Conservation (phyloP, 2,113 vertebrate genomes). For the Melozone crissalis region DNA sequence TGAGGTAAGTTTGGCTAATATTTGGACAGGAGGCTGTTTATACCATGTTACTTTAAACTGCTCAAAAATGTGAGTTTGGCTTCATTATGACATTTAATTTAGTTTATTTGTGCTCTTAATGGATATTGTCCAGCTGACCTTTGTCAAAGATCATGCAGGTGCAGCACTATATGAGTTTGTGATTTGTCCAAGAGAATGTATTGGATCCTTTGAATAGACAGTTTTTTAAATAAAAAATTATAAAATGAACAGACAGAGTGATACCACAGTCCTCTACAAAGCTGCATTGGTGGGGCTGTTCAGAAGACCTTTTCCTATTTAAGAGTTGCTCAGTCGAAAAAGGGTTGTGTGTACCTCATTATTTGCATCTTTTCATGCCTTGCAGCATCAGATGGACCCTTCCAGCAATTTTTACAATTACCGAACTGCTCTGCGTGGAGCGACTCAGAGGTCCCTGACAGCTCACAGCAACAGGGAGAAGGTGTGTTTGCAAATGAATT, state of each 20-base stretch:
- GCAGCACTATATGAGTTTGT: not conserved
- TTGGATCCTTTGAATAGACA: not conserved
- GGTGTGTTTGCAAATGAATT: slow-evolving; percentile 66
- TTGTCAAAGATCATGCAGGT: not conserved
- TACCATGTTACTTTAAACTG: not conserved
- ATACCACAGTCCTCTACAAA: not conserved
- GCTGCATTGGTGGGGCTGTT: not conserved
- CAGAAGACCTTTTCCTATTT: not conserved
- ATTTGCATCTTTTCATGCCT: not conserved
- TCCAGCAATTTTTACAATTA: slow-evolving; percentile 98
- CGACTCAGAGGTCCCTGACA: slow-evolving; percentile 88
- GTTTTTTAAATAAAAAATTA: not conserved
- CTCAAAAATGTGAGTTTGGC: not conserved
- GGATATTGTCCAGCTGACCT: not conserved
- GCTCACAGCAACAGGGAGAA: slow-evolving; percentile 94
- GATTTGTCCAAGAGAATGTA: not conserved
- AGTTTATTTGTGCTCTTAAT: not conserved
- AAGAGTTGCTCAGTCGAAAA: not conserved
- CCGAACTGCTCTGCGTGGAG: slow-evolving; percentile 90
- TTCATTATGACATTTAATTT: not conserved
- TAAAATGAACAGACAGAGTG: not conserved
- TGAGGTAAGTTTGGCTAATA: slow-evolving; percentile 76
- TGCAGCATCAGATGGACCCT: slow-evolving; percentile 96
- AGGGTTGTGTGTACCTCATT: not conserved
- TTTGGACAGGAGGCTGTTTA: not conserved